phyloP scores from a whole-genome alignment of 2,113 vertebrate species.

The Acanthisitta chloris region DNA sequence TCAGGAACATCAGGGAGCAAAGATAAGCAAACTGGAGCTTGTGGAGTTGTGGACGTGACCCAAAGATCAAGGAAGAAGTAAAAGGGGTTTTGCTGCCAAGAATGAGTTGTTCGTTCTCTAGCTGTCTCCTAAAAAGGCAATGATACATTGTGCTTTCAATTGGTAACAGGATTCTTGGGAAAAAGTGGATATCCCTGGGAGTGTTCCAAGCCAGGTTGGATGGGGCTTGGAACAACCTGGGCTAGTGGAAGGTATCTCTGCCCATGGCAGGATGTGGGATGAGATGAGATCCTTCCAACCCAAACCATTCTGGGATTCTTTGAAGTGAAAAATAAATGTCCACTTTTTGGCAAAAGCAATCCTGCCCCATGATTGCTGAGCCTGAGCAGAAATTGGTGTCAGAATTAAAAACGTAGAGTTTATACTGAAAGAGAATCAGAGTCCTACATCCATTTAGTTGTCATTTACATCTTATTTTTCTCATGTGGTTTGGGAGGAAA shows the following conservation, averaged over 20 bases:
- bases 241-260: too few relatives aligned
- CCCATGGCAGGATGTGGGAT: too few relatives aligned
- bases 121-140: not conserved
- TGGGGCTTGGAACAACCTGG: too few relatives aligned
- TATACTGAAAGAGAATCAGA: not conserved
- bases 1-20: not conserved
- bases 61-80: not conserved
- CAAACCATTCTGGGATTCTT: too few relatives aligned
- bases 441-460: not conserved
- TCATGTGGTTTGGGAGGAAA: not conserved
- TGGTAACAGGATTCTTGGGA: not conserved
- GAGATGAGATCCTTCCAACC: too few relatives aligned
- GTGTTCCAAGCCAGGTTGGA: too few relatives aligned
- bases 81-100: not conserved
- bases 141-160: not conserved
- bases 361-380: not conserved
- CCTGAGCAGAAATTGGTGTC: not conserved
- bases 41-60: not conserved
- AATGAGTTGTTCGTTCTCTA: not conserved
- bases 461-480: not conserved
- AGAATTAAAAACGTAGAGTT: not conserved
- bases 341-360: not conserved
- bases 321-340: too few relatives aligned
- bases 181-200: too few relatives aligned
- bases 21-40: not conserved